These are phyloP conservation scores for Brachyopa scutellaris DNA, from an alignment of 2,888 invertebrate species.

Conservation along the genomic window DNA sequence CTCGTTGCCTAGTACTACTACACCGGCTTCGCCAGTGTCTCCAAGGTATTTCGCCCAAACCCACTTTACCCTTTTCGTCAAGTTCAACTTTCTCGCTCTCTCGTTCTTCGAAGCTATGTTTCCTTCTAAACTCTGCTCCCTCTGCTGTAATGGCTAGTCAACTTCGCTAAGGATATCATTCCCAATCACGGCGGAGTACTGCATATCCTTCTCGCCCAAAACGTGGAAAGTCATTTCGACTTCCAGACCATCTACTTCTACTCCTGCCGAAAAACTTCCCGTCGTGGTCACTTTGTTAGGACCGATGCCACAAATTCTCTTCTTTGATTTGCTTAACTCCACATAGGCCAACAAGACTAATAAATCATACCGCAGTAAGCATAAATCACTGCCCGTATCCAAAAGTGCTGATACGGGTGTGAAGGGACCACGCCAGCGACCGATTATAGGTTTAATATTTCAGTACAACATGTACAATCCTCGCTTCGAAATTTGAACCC, in stretches of 20 bases:
- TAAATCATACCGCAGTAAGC: background rate
- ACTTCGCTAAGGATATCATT: background rate
- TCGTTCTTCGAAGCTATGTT: too few species aligned
- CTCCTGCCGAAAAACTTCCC: background rate
- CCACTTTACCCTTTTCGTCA: too few species aligned
- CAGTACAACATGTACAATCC: too few species aligned
- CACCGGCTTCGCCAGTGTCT: too few species aligned
- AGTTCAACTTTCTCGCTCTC: too few species aligned
- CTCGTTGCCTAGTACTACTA: too few species aligned
- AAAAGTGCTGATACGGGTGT: background rate
- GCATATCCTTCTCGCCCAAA: background rate
- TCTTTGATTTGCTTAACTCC: background rate
- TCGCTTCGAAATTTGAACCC: too few species aligned
- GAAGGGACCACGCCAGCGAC: too few species aligned
- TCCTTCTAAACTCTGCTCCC: too few species aligned
- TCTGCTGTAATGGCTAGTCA: background rate
- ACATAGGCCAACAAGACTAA: background rate
- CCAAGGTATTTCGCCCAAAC: too few species aligned
- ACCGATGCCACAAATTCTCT: background rate
- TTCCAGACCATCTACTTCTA: background rate
- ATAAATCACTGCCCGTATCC: background rate
- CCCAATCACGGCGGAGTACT: conserved; percentile 5
- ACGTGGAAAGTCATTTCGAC: conserved; percentile 2
- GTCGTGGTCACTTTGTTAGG: background rate
- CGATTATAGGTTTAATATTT: too few species aligned